Percentiles rank a stretch among this genome's conserved stretches.
Conservation (phyloP, 2,113 vertebrate species). For the Aegithalos caudatus region DNA sequence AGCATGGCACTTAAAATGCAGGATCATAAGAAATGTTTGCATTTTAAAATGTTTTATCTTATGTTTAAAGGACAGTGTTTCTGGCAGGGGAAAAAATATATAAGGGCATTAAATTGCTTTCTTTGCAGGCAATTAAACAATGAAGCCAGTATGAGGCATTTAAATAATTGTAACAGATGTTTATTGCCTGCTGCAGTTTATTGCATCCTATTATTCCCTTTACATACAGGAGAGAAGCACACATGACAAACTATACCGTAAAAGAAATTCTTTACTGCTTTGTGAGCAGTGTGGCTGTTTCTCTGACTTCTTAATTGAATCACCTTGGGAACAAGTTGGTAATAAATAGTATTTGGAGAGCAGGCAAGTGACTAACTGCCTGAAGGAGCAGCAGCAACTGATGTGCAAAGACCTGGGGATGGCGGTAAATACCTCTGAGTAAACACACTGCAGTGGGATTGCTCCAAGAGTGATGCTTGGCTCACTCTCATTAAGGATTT, state of each 20-base stretch:
- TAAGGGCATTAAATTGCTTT: slow-evolving; percentile 20
- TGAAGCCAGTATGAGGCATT: slow-evolving; percentile 23
- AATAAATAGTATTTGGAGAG: slow-evolving; percentile 35
- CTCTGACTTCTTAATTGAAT: slow-evolving; percentile 51
- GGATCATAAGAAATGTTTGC: neutral
- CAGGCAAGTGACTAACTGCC: neutral
- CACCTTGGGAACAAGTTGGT: neutral
- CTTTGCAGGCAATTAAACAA: slow-evolving; percentile 59
- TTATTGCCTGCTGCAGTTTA: slow-evolving; percentile 48
- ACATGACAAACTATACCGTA: neutral
- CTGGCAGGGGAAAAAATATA: neutral
- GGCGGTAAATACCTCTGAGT: neutral
- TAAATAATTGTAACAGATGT: slow-evolving; percentile 64
- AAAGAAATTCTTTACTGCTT: slow-evolving; percentile 48
- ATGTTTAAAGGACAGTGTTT: slow-evolving; percentile 24
- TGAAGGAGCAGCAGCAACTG: slow-evolving; percentile 8
- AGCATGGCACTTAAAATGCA: neutral
- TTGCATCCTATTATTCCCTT: slow-evolving; percentile 29
- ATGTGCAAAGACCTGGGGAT: neutral
- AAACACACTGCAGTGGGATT: neutral
- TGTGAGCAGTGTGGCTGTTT: slow-evolving; percentile 10
- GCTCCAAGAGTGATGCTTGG: neutral
- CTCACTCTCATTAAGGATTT: neutral
- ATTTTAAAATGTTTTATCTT: slow-evolving; percentile 33
- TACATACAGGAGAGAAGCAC: slow-evolving; percentile 14